Evolutionary conservation across 2,888 invertebrate genomes (phyloP), one percentile per base, ranked within the genome.

Genomic region (Incurvaria masculella): DNA sequence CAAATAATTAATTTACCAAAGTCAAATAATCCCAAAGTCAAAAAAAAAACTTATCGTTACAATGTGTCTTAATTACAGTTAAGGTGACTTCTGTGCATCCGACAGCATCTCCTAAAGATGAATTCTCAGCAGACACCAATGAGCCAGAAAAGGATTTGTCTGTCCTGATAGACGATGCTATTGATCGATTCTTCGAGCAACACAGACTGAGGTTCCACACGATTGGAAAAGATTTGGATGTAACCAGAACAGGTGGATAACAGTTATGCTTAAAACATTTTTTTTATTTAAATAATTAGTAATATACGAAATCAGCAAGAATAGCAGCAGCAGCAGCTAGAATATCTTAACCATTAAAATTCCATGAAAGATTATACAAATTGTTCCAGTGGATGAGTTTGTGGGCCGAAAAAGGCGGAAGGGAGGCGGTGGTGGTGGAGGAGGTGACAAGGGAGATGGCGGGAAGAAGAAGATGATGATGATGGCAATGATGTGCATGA

Each of bases 401-500:
- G 72, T 74, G 8, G 75, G 75, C 46, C 66, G 75, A 61, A 75
- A 74, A 52, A 68, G 65, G 49, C 60, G 69, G 6, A 72, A 72
- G 60, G 74, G 75, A 2, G 67, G 70, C 2, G 70, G 67, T 1
- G 66, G 63, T 2, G 61, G 63, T 2, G 63, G 65, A 2, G 65
- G 62, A 2, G 69, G 68, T 1, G 71, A 68, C 0, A 66, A 64
- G 1, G 72, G 69, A 10, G 70, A 71, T 4, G 72, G 68, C 0
- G 74, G 74, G 2, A 79, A 79, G 59, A 82, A 81, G 60, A 82
- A 81, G 52, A 82, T 82, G 71, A 83, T 83, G 81, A 81, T 82
- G 81, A 83, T 83, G 81, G 80, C 80, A 8, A 81, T 81, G 76
- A 69, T 83, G 71, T 78, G 80, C 52, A 81, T 82, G 79, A 74